phyloP scores from a whole-genome alignment of 1,140 invertebrate species.

The Anastatus disparis region DNA sequence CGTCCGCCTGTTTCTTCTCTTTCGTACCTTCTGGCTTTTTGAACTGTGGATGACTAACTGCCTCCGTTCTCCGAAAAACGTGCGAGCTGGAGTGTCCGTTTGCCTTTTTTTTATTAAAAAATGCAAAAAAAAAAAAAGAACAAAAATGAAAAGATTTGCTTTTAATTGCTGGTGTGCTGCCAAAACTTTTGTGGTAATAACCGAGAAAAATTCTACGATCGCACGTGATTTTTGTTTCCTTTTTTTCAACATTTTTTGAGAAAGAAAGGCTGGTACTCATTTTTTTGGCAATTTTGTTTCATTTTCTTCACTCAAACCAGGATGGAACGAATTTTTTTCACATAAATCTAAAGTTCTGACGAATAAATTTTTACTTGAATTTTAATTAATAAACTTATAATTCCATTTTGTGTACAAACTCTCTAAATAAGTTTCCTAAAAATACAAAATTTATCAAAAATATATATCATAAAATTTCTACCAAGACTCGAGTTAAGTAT shows the following conservation, averaged over 20 bases:
- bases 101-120: constrained; percentile 42
- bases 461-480: too few relatives aligned
- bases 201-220: constrained; percentile 37
- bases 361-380: too few relatives aligned
- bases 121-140: too few relatives aligned
- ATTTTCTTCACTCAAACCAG: constrained; percentile 35
- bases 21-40: neutral
- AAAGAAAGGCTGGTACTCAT: too few relatives aligned
- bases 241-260: constrained; percentile 48
- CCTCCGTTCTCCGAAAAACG: constrained; percentile 43
- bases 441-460: too few relatives aligned
- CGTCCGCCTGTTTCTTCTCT: constrained; percentile 32
- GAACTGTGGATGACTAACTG: constrained; percentile 41
- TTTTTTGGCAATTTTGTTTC: constrained; percentile 24
- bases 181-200: constrained; percentile 36
- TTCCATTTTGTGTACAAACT: too few relatives aligned
- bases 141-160: constrained; percentile 41
- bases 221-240: constrained; percentile 33
- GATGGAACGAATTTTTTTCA: too few relatives aligned
- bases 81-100: too few relatives aligned
- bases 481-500: too few relatives aligned
- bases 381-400: too few relatives aligned
- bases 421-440: too few relatives aligned
- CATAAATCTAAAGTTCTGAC: too few relatives aligned
- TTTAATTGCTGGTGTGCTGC: constrained; percentile 37